Base-by-base conservation (phyloP, 2,797 vertebrate species). In the Peromyscus attwateri region DNA sequence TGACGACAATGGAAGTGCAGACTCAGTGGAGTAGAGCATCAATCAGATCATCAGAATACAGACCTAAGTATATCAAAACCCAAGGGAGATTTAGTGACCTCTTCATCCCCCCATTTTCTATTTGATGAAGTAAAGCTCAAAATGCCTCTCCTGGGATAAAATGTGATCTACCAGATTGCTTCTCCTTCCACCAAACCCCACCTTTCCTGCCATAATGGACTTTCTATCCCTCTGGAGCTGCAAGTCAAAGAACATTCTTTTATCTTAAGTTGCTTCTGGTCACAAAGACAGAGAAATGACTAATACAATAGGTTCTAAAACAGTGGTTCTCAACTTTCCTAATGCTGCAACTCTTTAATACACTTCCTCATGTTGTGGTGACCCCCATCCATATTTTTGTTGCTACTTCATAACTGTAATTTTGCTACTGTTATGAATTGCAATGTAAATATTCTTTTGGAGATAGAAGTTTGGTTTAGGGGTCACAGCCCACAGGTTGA, bases 81-180 rank as follows among this genome's bases (percentile, higher is more conserved):
- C 49, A 81, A 87, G 46, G 34, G 60, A 92, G 37, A 83, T 80
- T 92, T 95, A 27, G 19, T 82, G 57, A 94, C 19, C 21, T 25
- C 10, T 57, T 9, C 12, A 49, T 3, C 17, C 70, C 94, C 46
- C 89, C 4, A 43, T 68, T 96, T 77, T 46, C 57, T 84, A 84
- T 57, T 95, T 62, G 40, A 92, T 37, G 70, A 40, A 52, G 19
- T 37, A 80, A 52, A 31, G 3, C 6, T 71, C 29, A 93, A 52
- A 83, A n/a, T 76, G 92, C 14, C n/a, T 87, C 27, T 83, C 16
- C 8, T 64, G 12, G 6, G 12, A 70, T 68, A n/a, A 68, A 85
- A 85, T 85, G 29, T 31, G 29, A 49, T n/a, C 62, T 49, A 68
- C 31, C 83, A 31, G 12, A 25, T n/a, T 87, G 6, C 19, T 68